Base-by-base conservation (phyloP, 2,888 invertebrate species). In the Ophonus ardosiacus region DNA sequence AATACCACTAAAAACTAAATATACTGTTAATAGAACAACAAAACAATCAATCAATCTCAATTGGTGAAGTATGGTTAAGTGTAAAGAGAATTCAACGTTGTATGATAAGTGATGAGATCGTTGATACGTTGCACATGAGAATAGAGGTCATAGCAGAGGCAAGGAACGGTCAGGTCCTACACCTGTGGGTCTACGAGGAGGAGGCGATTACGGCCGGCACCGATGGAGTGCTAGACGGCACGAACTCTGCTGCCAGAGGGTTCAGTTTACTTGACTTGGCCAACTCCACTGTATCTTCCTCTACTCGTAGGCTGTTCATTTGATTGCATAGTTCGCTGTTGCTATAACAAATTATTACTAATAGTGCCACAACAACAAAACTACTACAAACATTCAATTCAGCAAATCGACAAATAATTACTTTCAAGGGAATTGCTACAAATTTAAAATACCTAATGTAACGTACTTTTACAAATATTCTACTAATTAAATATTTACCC, bases 211-310 rank as follows among this genome's bases (percentile, higher is more conserved):
- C 81, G n/a, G 65, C 31, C n/a, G 68, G 43, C 18, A 51, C 43
- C 43, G 81, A 65, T 71, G 79, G 18, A 6, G 78, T 61, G 40
- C 18, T 61, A 18, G 81, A 84, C 87, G 97, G 97, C 84, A 97
- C 94, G 89, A 97, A 97, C 92, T 97, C 97, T 0, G 96, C 96
- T 0, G 97, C 97, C 87, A 97, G 93, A 0, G 97, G 97, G 92
- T 97, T 97, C 85, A 97, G 92, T 59, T 95, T 95, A 84, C 91
- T 91, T 81, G 96, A 96, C 90, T 96, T 93, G 1, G 94, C 93
- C 80, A 89, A 88, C 81, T 90, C 90, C 56, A 13, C 51, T 17
- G 61, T n/a, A 17, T 84, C 68, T 57, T 87, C 86, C 56, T 88
- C 88, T 76, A 89, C 78, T 84, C 89, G 86, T 89, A 92, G 84